Base-by-base conservation (phyloP, 2,113 vertebrate genomes). In the Ptilonorhynchus violaceus region DNA sequence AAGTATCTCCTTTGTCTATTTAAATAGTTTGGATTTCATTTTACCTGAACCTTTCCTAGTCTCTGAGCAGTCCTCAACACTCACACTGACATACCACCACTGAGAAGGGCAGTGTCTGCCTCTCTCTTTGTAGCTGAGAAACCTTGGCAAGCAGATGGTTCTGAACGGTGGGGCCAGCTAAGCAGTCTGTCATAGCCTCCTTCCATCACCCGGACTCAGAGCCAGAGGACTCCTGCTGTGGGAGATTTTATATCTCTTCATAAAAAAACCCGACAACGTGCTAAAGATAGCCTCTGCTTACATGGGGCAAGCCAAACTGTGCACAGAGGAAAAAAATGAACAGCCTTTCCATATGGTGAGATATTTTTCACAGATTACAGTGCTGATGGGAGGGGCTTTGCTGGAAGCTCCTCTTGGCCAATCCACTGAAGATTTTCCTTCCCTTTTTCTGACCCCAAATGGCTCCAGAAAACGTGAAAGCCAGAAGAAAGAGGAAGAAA, bases 251-350 rank as follows among this genome's bases (percentile, higher is more conserved):
- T 86, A 93, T 93, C 69, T 95, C 91, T 92, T 96, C 91, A 84
- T 93, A 85, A 94, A 96, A 93, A 94, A 35, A 64, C 91, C 85
- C 7, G 2, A 79, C 7, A 2, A 35, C 58, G 35, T 55, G 75
- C 94, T 96, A 97, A 96, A 96, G 94, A 97, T 95, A 96, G 91
- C 73, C 92, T 83, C 67, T 92, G 88, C 90, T 95, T 94, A 77
- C 63, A n/a, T 7, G 2, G 68, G 78, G 50, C 3, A 35, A 94
- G 94, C 74, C 89, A 89, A 78, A 74, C 70, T 59, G 14, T 63
- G 80, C 83, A 28, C 56, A 68, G 60, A 92, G 73, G 41, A 76
- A 92, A 92, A 86, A 86, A 94, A 92, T 93, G 93, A 97, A 96
- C 93, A 96, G 80, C 93, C 35, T 86, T 92, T 72, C 93, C 91